Conservation (phyloP, 2,888 invertebrate genomes). For the Gari tellinella region DNA sequence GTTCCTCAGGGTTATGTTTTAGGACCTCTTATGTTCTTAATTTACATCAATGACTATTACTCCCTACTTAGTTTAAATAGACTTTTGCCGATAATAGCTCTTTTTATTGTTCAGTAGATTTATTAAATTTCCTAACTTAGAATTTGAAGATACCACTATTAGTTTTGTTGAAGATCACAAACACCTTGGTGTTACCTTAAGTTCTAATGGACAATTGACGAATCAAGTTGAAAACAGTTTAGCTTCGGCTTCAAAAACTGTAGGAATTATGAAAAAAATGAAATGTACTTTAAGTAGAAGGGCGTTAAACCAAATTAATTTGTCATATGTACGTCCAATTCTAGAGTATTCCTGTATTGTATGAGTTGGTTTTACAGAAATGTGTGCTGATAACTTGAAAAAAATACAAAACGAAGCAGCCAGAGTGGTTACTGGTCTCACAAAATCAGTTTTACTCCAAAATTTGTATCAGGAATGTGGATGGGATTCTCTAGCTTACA, state of each 20-base stretch:
- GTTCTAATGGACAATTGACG: slow-evolving; percentile 7
- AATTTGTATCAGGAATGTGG: background rate
- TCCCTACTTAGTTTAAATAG: background rate
- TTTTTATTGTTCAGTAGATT: background rate
- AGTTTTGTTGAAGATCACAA: slow-evolving; percentile 15
- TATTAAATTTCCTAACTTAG: too few relatives aligned
- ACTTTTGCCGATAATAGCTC: background rate
- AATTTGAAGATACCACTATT: too few relatives aligned
- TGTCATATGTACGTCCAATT: slow-evolving; percentile 21
- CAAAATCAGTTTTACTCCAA: slow-evolving; percentile 1
- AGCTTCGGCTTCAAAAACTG: slow-evolving; percentile 16
- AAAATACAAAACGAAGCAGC: slow-evolving; percentile 27
- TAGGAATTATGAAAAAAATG: slow-evolving; percentile 22
- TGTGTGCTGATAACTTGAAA: background rate
- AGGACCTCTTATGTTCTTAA: too few relatives aligned
- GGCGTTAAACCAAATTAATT: slow-evolving; percentile 23
- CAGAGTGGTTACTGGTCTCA: slow-evolving; percentile 13
- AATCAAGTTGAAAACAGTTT: slow-evolving; percentile 15
- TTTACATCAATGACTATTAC: too few relatives aligned
- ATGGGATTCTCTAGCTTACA: background rate
- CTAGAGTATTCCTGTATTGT: slow-evolving; percentile 18
- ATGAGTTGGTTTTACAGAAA: slow-evolving; percentile 6
- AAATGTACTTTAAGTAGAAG: slow-evolving; percentile 7
- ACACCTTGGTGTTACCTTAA: slow-evolving; percentile 30
- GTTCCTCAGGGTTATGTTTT: background rate